A percentile compares a stretch with the other conserved stretches of the same genome.
Conservation (phyloP, 2,797 vertebrate genomes). For the Synanceia verrucosa region DNA sequence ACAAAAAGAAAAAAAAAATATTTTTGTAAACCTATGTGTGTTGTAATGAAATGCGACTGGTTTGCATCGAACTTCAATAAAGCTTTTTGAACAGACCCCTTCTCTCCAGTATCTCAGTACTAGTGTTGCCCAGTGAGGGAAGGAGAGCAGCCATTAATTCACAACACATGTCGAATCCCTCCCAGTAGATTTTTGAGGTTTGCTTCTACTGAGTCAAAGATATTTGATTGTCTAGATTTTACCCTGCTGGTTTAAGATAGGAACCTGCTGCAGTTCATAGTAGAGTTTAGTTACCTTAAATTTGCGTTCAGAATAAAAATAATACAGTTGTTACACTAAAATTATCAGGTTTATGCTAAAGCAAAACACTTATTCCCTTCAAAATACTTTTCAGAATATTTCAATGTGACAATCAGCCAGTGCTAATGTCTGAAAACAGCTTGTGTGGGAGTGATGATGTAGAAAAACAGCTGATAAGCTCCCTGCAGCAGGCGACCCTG, state of each 20-base stretch:
- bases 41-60: slow-evolving; percentile 81
- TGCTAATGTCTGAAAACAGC: neutral
- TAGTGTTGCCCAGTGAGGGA: slow-evolving; percentile 30
- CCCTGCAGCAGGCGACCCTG: slow-evolving; percentile 2
- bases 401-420: neutral
- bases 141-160: slow-evolving; percentile 56
- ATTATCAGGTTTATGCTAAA: neutral
- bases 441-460: slow-evolving; percentile 8
- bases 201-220: slow-evolving; percentile 17
- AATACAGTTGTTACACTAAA: neutral
- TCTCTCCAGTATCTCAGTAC: slow-evolving; percentile 14
- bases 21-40: slow-evolving; percentile 61
- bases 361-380: neutral
- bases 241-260: slow-evolving; percentile 25
- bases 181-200: slow-evolving; percentile 45
- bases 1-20: slow-evolving; percentile 30
- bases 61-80: slow-evolving; percentile 79
- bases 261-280: neutral
- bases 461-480: slow-evolving; percentile 9
- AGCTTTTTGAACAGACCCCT: slow-evolving; percentile 31
- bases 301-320: neutral
- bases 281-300: neutral
- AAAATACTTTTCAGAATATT: neutral
- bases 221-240: slow-evolving; percentile 32
- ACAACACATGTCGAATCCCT: slow-evolving; percentile 63